These are phyloP conservation scores for Microcebus tavaratra DNA, from an alignment of 2,113 vertebrate genomes.

Conservation along the genomic window DNA sequence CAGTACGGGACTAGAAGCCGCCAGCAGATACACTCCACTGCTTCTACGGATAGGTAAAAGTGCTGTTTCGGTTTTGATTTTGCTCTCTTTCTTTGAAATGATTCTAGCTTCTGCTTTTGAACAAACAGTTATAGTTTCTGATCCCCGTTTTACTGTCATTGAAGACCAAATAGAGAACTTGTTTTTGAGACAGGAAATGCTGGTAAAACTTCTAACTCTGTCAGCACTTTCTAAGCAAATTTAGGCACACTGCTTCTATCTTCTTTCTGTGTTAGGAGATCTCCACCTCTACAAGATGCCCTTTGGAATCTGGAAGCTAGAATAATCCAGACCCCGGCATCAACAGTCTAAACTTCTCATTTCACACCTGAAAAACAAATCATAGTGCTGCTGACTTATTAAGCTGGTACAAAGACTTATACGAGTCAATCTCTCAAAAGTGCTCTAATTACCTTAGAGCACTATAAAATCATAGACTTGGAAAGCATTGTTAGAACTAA, in stretches of 20 bases:
- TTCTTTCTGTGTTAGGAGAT: not conserved
- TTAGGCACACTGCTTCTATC: not conserved
- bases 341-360: not conserved
- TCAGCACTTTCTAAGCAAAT: conserved; percentile 66
- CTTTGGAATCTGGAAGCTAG: not conserved
- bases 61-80: conserved; percentile 62
- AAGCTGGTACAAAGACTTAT: not conserved
- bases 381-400: not conserved
- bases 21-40: not conserved
- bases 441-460: not conserved
- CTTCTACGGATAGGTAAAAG: not conserved
- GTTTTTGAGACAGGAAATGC: conserved; percentile 72
- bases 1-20: not conserved
- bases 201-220: conserved; percentile 45
- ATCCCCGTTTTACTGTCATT: conserved; percentile 58
- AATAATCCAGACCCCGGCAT: not conserved
- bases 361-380: conserved; percentile 7
- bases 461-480: not conserved
- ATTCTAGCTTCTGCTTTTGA: conserved; percentile 78
- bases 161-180: conserved; percentile 66
- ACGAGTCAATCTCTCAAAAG: not conserved
- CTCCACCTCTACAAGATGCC: not conserved
- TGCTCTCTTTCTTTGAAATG: conserved; percentile 75
- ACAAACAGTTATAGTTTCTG: conserved; percentile 73
- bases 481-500: not conserved